Percentiles rank a stretch among this genome's conserved stretches.
Conservation (phyloP, 2,797 vertebrate genomes). For the Melanogrammus aeglefinus region DNA sequence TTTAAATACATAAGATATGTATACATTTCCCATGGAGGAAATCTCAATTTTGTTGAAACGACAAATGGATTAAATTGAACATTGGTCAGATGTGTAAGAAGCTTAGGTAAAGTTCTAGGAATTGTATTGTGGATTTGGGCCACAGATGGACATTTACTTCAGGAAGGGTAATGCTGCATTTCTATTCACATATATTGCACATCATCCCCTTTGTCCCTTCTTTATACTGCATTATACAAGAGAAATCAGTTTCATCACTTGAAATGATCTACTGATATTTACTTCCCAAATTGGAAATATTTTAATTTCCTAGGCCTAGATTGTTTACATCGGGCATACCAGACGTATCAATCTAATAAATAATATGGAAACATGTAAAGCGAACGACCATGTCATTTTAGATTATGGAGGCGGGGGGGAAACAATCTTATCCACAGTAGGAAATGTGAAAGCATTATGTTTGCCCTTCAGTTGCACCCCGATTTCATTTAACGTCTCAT, state of each 20-base stretch:
- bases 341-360: neutral
- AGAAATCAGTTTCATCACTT: neutral
- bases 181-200: neutral
- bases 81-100: too few relatives aligned
- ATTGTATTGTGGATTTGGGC: too few relatives aligned
- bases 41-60: neutral
- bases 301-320: neutral
- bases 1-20: neutral
- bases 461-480: slow-evolving; percentile 27
- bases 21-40: neutral
- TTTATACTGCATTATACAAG: neutral
- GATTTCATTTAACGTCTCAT: slow-evolving; percentile 50
- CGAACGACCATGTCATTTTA: neutral
- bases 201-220: neutral
- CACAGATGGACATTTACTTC: neutral
- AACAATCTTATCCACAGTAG: neutral
- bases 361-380: neutral
- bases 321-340: neutral
- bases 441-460: slow-evolving; percentile 19
- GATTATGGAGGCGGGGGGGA: neutral
- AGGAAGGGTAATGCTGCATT: neutral
- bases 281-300: neutral
- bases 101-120: neutral
- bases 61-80: too few relatives aligned
- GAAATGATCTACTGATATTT: neutral